Evolutionary conservation across 1,140 invertebrate species (phyloP).

Genomic region (Drosophila saltans): DNA sequence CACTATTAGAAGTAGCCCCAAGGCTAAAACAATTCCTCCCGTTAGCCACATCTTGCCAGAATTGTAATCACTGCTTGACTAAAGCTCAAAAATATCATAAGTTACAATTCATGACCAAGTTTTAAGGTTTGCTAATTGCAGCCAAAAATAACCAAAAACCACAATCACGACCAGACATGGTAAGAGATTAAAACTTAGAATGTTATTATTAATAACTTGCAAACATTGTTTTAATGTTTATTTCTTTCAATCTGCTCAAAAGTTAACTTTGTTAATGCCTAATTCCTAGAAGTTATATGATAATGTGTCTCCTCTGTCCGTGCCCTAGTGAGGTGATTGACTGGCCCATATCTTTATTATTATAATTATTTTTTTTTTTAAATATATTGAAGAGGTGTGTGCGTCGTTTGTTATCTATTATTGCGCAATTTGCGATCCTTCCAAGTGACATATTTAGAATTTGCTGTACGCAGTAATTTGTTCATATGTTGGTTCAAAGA

Average conservation of each 20-base stretch:
- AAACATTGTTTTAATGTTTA: conserved; percentile 4
- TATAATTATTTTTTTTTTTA: no score
- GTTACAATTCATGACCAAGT: conserved; percentile 1
- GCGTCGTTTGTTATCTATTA: conserved; percentile 64
- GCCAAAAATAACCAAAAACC: not conserved
- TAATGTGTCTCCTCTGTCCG: conserved; percentile 19
- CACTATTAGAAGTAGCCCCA: not conserved
- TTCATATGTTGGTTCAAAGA: conserved; percentile 94
- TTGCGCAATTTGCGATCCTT: conserved; percentile 88
- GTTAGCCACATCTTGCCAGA: not conserved
- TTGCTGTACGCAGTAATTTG: conserved; percentile 91
- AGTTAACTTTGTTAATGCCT: conserved; percentile 18
- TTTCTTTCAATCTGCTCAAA: conserved; percentile 4
- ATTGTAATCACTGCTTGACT: not conserved
- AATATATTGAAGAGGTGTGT: conserved; percentile 40
- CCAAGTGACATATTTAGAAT: conserved; percentile 92
- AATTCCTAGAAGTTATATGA: conserved; percentile 40
- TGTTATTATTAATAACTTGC: not conserved
- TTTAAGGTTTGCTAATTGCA: conserved; percentile 1
- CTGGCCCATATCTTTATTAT: conserved; percentile 1
- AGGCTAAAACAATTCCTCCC: not conserved
- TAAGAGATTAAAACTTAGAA: not conserved
- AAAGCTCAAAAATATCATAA: not conserved
- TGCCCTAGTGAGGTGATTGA: conserved; percentile 47
- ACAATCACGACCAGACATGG: not conserved